Conservation (phyloP, 2,888 invertebrate species). For the Eulithis prunata region DNA sequence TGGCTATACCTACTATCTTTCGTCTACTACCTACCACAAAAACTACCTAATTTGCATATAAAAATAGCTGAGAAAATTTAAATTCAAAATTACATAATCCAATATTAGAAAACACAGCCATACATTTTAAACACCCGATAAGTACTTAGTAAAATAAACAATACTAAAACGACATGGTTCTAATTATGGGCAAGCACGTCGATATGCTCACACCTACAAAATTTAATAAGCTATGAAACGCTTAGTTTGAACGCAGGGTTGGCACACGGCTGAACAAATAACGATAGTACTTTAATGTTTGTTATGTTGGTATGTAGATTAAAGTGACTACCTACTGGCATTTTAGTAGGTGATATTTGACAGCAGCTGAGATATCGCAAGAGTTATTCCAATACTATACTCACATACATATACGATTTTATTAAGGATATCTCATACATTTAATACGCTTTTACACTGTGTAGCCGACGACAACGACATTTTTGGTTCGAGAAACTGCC, state of each 20-base stretch:
- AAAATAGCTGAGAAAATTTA: not conserved
- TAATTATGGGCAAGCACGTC: slow-evolving; percentile 31
- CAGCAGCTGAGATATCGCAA: no score
- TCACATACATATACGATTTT: no score
- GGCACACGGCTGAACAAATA: slow-evolving; percentile 43
- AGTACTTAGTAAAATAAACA: slow-evolving; percentile 19
- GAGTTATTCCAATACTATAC: no score
- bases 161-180: slow-evolving; percentile 19
- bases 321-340: not conserved
- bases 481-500: no score
- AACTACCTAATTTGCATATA: no score
- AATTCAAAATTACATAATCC: not conserved
- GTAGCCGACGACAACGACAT: no score
- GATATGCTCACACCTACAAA: slow-evolving; percentile 21
- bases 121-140: slow-evolving; percentile 6
- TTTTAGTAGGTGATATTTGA: no score
- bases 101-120: not conserved
- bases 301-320: slow-evolving; percentile 18
- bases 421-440: no score
- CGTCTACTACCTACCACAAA: no score
- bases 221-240: slow-evolving; percentile 31
- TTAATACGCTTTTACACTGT: no score
- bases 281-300: slow-evolving; percentile 34
- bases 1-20: no score
- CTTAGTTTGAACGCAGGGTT: slow-evolving; percentile 39